Conservation (phyloP, 2,113 vertebrate genomes). For the Boulengeromyrus knoepffleri region DNA sequence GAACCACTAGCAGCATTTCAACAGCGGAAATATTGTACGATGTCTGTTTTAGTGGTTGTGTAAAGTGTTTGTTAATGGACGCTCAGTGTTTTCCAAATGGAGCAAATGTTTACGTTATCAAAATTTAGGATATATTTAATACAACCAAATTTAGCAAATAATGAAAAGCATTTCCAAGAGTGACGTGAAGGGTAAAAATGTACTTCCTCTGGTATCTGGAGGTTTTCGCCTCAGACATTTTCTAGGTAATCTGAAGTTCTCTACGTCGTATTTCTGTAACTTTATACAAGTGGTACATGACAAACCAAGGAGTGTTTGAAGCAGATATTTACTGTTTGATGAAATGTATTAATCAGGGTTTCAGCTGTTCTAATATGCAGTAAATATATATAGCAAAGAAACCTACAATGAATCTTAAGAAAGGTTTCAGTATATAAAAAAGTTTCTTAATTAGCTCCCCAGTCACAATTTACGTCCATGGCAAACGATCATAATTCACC, state of each 20-base stretch:
- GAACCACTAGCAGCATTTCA: constrained; percentile 24
- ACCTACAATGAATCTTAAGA: not conserved
- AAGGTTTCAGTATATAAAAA: not conserved
- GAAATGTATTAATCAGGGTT: not conserved
- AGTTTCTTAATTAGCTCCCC: not conserved
- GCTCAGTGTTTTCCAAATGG: constrained; percentile 54
- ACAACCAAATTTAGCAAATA: constrained; percentile 16
- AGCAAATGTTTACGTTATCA: constrained; percentile 27
- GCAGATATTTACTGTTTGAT: not conserved
- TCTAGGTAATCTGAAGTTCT: not conserved
- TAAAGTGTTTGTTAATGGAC: constrained; percentile 48
- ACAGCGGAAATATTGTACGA: constrained; percentile 38
- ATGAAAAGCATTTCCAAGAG: not conserved
- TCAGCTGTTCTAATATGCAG: not conserved
- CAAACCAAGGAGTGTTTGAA: not conserved
- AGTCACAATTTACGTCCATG: not conserved
- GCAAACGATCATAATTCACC: not conserved
- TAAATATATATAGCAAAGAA: not conserved
- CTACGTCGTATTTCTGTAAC: not conserved
- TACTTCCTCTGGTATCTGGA: not conserved
- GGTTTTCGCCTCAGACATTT: not conserved
- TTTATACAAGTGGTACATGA: not conserved
- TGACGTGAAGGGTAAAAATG: not conserved
- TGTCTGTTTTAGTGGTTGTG: constrained; percentile 44
- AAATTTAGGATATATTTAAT: constrained; percentile 53